Percentiles rank a stretch among this genome's conserved stretches.
Conservation (phyloP, 2,113 vertebrate species). For the Syngnathoides biaculeatus region DNA sequence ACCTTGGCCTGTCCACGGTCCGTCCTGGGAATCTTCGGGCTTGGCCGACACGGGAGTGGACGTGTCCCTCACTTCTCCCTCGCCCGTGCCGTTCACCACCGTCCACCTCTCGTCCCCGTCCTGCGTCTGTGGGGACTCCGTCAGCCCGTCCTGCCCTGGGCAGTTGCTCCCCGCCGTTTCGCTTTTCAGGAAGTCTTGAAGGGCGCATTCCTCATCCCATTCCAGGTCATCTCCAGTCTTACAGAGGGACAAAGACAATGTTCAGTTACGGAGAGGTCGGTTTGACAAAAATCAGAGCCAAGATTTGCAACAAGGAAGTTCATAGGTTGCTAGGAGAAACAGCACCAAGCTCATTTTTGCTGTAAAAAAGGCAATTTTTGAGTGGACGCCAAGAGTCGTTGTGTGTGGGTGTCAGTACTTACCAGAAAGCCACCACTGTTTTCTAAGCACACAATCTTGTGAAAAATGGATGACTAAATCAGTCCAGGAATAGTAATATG, state of each 20-base stretch:
- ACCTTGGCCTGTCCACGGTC: conserved; percentile 25
- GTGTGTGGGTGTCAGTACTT: conserved; percentile 46
- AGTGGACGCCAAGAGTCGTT: conserved; percentile 9
- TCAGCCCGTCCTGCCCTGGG: not conserved
- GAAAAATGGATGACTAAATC: not conserved
- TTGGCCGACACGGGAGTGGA: conserved; percentile 42
- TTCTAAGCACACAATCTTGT: conserved; percentile 2
- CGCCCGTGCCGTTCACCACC: conserved; percentile 36
- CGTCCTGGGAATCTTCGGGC: conserved; percentile 11
- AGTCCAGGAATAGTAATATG: not conserved
- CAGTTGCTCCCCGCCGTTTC: conserved; percentile 40
- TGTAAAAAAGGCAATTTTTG: conserved; percentile 26
- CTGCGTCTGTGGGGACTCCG: conserved; percentile 25
- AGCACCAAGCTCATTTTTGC: conserved; percentile 2
- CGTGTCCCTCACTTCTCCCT: conserved; percentile 41
- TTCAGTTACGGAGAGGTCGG: not conserved
- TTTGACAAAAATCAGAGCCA: not conserved
- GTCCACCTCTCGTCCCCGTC: conserved; percentile 49
- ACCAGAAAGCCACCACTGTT: conserved; percentile 34
- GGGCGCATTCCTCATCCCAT: conserved; percentile 66
- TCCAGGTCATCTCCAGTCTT: conserved; percentile 64
- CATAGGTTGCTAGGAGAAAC: no score
- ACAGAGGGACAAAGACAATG: not conserved
- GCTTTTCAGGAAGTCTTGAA: conserved; percentile 57
- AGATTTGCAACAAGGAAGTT: no score